Base-by-base conservation (phyloP, 2,797 vertebrate genomes). In the Helarctos malayanus region DNA sequence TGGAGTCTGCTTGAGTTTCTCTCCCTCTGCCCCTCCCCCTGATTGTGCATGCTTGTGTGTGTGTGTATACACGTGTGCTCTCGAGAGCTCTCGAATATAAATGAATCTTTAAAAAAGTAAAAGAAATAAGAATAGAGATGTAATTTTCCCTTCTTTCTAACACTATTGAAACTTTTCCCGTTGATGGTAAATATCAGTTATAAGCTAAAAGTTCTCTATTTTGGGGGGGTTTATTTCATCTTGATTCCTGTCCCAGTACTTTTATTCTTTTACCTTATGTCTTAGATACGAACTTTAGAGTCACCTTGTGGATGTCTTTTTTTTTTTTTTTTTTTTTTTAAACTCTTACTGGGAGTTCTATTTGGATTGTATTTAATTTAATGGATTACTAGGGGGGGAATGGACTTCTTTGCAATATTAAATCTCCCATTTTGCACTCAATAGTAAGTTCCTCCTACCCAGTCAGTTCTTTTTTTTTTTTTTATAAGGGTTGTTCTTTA, bases 161-260 rank as follows among this genome's bases (percentile, higher is more conserved):
- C 27, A 35, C 27, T 79, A 6, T 73, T 93, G 13, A 79, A 94
- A 92, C 23, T 41, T 95, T 92, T 91, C 47, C 27, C 41, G 3
- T 32, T 96, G 56, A 63, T 92, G 92, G 87, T 54, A 95, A 96
- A 63, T 97, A 38, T 49, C 49, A 65, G 21, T 94, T 94, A 81
- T 76, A 54, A 79, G 79, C 38, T 35, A 79, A 93, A 41, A 41
- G 45, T 80, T 61, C 65, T 95, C 0, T 56, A 1, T 61, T 29
- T 29, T 3, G 13, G 29, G 29, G 29, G 14, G 3, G 0, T 76
- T 91, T 76, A 81, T 76, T 93, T 96, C 45, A 61, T 78, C 73
- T 81, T 87, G 91, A 56, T 95, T 87, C 54, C 14, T 86, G 16
- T 57, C 57, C 25, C 18, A 69, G 5, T 63, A 75, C 52, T 49